Evolutionary conservation across 2,113 vertebrate genomes (phyloP), one percentile per base, ranked within the genome.

Genomic region (Channa argus): DNA sequence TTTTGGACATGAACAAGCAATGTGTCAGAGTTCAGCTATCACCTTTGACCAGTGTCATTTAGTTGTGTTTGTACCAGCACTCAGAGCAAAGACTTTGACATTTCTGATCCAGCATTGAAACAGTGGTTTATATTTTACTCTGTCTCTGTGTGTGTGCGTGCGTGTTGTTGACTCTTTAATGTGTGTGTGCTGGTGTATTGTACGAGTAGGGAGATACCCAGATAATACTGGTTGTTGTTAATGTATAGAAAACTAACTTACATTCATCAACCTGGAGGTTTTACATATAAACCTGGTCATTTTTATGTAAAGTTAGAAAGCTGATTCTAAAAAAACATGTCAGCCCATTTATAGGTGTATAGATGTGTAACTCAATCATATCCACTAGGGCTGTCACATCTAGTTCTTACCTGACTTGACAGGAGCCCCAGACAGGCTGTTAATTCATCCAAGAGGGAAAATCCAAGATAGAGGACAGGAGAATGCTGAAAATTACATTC

Each of bases 351-450:
- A 64, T 34, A 49, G 39, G 37, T 60, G n/a, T n/a, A n/a, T n/a
- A n/a, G n/a, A 51, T 11, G 45, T 69, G 82, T 82, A 86, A 80
- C 63, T 47, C 33, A 34, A 89, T 78, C 75, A 46, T 58, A 65
- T 74, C 72, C 49, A 8, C 34, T 15, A 38, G 69, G 77, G 77
- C 54, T 72, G 80, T 85, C 80, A 67, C 49, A 70, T 82, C 41
- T 63, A 69, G 45, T 72, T 44, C 69, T 66, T 1, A 0, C 38
- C 51, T 74, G 24, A 24, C 24, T 56, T 45, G 77, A 88, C 79
- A 71, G 54, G 52, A 50, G 53, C 36, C 8, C 49, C 5, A 4
- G 8, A 5, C 8, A 1, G 51, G 3, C 70, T 85, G 74, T 63
- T 76, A 89, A 83, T 89, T 80, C 60, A 66, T 52, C 10, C 36